A percentile compares a stretch with the other conserved stretches of the same genome.
These are phyloP conservation scores for Chanos chanos DNA, from an alignment of 2,797 vertebrate genomes.

Conservation along the genomic window DNA sequence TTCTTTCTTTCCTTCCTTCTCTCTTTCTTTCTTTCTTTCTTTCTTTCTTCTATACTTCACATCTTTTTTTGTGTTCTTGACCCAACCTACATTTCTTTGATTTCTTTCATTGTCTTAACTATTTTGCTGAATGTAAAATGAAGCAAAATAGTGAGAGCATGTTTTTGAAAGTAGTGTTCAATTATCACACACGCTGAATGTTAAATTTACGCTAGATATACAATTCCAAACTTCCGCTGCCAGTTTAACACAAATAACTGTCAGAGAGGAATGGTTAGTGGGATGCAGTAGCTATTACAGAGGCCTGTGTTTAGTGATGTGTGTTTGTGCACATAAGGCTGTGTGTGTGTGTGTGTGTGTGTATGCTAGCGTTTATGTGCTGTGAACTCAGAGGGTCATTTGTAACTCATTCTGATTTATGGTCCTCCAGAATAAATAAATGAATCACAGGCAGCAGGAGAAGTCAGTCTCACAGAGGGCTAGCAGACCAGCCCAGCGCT, in stretches of 20 bases:
- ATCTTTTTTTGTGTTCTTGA: too few relatives aligned
- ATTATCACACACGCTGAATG: too few relatives aligned
- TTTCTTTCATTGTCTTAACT: too few relatives aligned
- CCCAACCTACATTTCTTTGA: too few relatives aligned
- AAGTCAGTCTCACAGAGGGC: slow-evolving; percentile 69
- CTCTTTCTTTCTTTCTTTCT: not conserved
- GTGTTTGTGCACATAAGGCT: slow-evolving; percentile 36
- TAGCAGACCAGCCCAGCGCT: slow-evolving; percentile 47
- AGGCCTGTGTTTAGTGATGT: slow-evolving; percentile 27
- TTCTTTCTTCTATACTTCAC: slow-evolving; percentile 10
- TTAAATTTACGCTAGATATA: too few relatives aligned
- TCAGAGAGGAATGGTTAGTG: not conserved
- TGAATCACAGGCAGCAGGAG: slow-evolving; percentile 68
- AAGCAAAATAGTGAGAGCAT: too few relatives aligned
- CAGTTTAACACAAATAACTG: too few relatives aligned
- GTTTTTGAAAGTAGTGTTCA: too few relatives aligned
- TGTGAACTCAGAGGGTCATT: slow-evolving; percentile 55
- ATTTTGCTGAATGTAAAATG: too few relatives aligned
- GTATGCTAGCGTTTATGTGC: slow-evolving; percentile 34
- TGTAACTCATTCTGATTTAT: slow-evolving; percentile 81
- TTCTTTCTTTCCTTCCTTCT: not conserved
- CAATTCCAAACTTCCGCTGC: too few relatives aligned
- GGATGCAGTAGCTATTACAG: slow-evolving; percentile 26
- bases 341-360: slow-evolving; percentile 52
- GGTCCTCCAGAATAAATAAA: slow-evolving; percentile 74